phyloP scores from a whole-genome alignment of 2,888 invertebrate species.

The Scelioninae gen. 1 region DNA sequence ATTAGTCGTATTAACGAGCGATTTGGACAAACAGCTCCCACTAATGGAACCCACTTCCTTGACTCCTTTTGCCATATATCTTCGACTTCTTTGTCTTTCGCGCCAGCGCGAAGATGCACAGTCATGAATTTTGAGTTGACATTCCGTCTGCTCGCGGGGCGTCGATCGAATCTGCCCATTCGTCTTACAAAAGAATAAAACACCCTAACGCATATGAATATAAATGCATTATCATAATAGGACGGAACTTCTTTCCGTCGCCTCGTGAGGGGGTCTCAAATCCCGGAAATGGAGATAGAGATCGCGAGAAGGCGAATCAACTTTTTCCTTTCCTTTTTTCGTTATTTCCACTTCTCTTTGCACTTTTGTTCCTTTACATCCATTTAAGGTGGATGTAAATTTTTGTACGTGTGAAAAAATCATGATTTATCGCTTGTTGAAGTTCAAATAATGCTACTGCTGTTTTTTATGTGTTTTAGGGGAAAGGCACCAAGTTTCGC shows the following conservation, averaged over 20 bases:
- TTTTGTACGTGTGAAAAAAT: slow-evolving; percentile 52
- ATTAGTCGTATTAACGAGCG: slow-evolving; percentile 75
- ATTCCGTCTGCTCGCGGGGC: slow-evolving; percentile 32
- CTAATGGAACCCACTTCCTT: slow-evolving; percentile 62
- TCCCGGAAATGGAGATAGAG: slow-evolving; percentile 66
- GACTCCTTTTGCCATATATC: slow-evolving; percentile 25
- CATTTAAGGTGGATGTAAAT: slow-evolving; percentile 51
- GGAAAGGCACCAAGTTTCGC: not conserved
- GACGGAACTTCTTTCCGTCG: slow-evolving; percentile 73
- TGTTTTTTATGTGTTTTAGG: slow-evolving; percentile 31
- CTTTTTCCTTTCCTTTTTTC: not conserved
- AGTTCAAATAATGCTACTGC: slow-evolving; percentile 33
- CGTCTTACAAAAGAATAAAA: slow-evolving; percentile 62
- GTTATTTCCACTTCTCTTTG: not conserved
- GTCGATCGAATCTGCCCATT: slow-evolving; percentile 44
- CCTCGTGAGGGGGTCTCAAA: slow-evolving; percentile 75
- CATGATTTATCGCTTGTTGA: slow-evolving; percentile 51
- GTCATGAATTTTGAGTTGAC: slow-evolving; percentile 47
- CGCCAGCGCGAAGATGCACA: slow-evolving; percentile 30
- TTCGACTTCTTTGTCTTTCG: slow-evolving; percentile 57
- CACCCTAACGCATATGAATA: slow-evolving; percentile 81
- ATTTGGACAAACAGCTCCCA: slow-evolving; percentile 73
- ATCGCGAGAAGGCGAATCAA: slow-evolving; percentile 37
- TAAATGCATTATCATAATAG: slow-evolving; percentile 83
- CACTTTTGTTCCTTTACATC: slow-evolving; percentile 11